Conservation (phyloP, 2,113 vertebrate genomes). For the Tragelaphus imberbis region DNA sequence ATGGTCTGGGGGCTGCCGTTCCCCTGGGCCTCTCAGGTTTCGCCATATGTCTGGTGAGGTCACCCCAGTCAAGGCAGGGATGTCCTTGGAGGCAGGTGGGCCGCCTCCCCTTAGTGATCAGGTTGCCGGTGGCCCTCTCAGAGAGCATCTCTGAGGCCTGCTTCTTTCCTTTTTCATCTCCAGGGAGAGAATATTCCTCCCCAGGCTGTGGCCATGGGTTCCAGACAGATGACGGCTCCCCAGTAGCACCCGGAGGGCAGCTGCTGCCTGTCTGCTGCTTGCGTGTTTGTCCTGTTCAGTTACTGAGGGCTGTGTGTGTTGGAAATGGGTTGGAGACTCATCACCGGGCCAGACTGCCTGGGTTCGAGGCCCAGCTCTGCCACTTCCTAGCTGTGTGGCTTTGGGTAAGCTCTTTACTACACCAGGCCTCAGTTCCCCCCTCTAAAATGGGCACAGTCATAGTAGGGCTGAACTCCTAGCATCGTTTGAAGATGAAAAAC, state of each 20-base stretch:
- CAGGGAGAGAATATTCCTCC: background rate
- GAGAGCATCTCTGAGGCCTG: background rate
- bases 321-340: background rate
- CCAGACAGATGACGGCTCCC: constrained; percentile 33
- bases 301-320: background rate
- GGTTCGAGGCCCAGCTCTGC: background rate
- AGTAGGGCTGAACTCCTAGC: background rate
- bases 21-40: constrained; percentile 44
- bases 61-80: background rate
- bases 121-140: background rate
- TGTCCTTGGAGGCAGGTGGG: constrained; percentile 3
- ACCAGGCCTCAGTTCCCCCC: background rate
- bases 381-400: background rate
- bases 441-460: background rate
- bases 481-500: background rate
- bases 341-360: background rate
- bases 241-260: background rate
- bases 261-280: background rate
- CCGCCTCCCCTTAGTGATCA: background rate
- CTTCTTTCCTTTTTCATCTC: background rate
- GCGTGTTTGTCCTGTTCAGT: background rate
- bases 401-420: background rate
- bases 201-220: background rate
- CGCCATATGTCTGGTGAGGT: constrained; percentile 58
- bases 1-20: background rate